A percentile compares a stretch with the other conserved stretches of the same genome.
Evolutionary conservation across 2,888 invertebrate genomes (phyloP).

Genomic region (Strigamia crassipes): DNA sequence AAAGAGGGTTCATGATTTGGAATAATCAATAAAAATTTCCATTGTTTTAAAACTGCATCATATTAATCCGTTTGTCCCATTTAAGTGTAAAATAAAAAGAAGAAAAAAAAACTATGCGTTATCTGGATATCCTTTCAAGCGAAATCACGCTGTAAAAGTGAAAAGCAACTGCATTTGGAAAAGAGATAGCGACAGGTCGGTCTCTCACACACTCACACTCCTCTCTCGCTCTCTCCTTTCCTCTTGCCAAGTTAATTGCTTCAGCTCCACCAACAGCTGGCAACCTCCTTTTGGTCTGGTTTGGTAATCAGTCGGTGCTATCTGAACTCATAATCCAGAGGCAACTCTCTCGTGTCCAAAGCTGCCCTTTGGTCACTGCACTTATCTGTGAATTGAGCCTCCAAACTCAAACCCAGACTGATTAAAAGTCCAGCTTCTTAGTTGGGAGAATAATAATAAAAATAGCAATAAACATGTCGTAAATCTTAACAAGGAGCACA

Average conservation of each 20-base stretch:
- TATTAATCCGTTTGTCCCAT: background rate
- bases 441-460: slow-evolving; percentile 5
- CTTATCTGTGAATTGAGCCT: slow-evolving; percentile 10
- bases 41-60: background rate
- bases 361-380: slow-evolving; percentile 21
- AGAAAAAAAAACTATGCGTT: background rate
- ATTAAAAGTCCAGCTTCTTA: slow-evolving; percentile 6
- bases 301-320: slow-evolving; percentile 3
- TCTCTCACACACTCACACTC: background rate
- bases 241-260: background rate
- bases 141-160: slow-evolving; percentile 5
- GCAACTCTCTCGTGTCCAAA: slow-evolving; percentile 21
- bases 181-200: slow-evolving; percentile 2
- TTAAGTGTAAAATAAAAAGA: background rate
- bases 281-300: slow-evolving; percentile 16
- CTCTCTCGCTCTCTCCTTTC: background rate
- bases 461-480: slow-evolving; percentile 5
- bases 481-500: slow-evolving; percentile 7
- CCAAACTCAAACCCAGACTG: slow-evolving; percentile 15
- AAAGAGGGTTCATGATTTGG: background rate
- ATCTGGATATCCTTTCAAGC: background rate
- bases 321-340: slow-evolving; percentile 21
- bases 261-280: slow-evolving; percentile 11
- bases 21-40: background rate
- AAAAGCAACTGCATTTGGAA: slow-evolving; percentile 2